phyloP scores from a whole-genome alignment of 2,113 vertebrate species.

The Chrysemys picta region DNA sequence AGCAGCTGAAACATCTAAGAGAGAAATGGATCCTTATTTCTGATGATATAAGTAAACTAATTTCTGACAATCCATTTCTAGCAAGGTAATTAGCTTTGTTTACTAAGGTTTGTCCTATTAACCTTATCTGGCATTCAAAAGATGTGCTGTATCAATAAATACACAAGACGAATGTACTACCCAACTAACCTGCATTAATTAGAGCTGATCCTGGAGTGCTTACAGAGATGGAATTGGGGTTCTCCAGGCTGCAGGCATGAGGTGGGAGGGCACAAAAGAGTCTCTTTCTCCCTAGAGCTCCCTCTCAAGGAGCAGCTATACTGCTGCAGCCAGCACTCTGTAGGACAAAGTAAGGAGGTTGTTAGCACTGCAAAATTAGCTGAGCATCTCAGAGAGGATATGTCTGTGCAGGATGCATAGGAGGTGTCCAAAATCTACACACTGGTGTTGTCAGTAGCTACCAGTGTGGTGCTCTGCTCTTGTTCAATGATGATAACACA shows the following conservation, averaged over 20 bases:
- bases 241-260: neutral
- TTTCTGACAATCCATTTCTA: conserved; percentile 58
- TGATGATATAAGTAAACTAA: conserved; percentile 22
- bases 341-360: neutral
- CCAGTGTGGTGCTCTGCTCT: too few species aligned
- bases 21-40: neutral
- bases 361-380: neutral
- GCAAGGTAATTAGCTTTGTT: conserved; percentile 44
- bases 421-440: neutral
- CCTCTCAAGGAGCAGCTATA: neutral
- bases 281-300: neutral
- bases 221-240: neutral
- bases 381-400: neutral
- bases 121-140: conserved; percentile 14
- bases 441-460: neutral
- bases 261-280: neutral
- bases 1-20: neutral
- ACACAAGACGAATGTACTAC: neutral
- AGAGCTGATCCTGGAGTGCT: neutral
- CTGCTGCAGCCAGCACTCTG: neutral
- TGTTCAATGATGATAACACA: too few species aligned
- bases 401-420: neutral
- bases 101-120: conserved; percentile 13
- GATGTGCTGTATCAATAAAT: neutral
- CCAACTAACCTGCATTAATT: neutral